Percentiles rank a stretch among this genome's conserved stretches.
Conservation (phyloP, 2,113 vertebrate species). For the Oryzias javanicus region DNA sequence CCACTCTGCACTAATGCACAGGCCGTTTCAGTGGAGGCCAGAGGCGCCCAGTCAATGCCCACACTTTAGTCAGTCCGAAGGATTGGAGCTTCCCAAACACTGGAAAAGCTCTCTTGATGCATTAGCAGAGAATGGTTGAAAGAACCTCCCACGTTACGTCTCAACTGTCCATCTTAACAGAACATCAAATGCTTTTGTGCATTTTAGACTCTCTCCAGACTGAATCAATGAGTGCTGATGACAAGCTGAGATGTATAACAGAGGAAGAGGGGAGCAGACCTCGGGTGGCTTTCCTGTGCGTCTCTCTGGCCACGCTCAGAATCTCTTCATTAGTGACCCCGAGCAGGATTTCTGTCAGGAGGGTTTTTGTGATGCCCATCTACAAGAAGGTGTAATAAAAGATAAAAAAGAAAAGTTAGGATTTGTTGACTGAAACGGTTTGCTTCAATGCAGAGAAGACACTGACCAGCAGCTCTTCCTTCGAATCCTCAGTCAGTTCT, state of each 20-base stretch:
- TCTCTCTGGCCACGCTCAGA: constrained; percentile 88
- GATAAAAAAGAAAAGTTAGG: too few relatives aligned
- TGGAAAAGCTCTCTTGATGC: constrained; percentile 52
- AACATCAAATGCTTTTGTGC: constrained; percentile 7
- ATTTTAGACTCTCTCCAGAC: constrained; percentile 41
- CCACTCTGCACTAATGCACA: constrained; percentile 75
- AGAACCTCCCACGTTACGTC: constrained; percentile 32
- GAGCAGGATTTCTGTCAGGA: constrained; percentile 95
- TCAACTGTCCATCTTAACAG: constrained; percentile 34
- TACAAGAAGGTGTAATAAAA: neutral
- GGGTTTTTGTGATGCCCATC: constrained; percentile 96
- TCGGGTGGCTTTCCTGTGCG: constrained; percentile 97
- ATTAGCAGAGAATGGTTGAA: constrained; percentile 75
- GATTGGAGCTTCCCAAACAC: constrained; percentile 31
- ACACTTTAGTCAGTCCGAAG: constrained; percentile 40
- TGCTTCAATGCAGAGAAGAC: neutral
- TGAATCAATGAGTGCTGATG: constrained; percentile 40
- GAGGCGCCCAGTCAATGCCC: constrained; percentile 39
- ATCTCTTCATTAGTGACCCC: constrained; percentile 99
- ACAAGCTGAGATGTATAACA: constrained; percentile 50
- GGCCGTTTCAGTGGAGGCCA: constrained; percentile 48
- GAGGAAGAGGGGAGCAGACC: constrained; percentile 76
- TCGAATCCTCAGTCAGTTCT: constrained; percentile 97
- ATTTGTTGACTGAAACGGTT: too few relatives aligned
- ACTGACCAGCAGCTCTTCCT: constrained; percentile 94